These are phyloP conservation scores for Exocentrus adspersus DNA, from an alignment of 2,888 invertebrate species.

Conservation along the genomic window DNA sequence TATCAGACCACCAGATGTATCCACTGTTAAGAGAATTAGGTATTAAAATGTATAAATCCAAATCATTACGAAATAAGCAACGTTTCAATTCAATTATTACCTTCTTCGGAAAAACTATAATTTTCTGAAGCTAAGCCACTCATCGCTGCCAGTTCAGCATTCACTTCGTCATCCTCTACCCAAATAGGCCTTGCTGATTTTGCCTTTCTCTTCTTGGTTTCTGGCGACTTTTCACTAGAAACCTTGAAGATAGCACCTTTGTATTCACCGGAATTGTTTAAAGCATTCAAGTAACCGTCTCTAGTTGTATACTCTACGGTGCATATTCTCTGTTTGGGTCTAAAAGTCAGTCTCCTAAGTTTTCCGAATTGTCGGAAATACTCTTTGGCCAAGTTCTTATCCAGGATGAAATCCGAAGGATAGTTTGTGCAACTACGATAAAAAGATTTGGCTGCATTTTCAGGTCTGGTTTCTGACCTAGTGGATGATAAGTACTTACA, in stretches of 20 bases:
- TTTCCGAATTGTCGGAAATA: constrained; percentile 79
- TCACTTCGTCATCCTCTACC: constrained; percentile 73
- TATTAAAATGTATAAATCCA: no score
- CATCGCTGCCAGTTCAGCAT: constrained; percentile 77
- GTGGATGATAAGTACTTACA: no score
- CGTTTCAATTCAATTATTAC: no score
- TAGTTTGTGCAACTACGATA: constrained; percentile 71
- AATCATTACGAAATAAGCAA: no score
- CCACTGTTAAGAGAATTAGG: constrained; percentile 24
- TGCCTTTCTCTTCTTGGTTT: constrained; percentile 39
- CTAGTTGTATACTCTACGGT: constrained; percentile 75
- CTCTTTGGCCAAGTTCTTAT: constrained; percentile 70
- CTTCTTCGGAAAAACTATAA: constrained; percentile 31
- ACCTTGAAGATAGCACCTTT: constrained; percentile 70
- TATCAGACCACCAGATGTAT: constrained; percentile 24
- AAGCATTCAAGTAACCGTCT: constrained; percentile 69
- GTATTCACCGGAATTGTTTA: constrained; percentile 70
- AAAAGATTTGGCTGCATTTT: no score
- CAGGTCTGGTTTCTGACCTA: no score
- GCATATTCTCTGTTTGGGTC: constrained; percentile 72
- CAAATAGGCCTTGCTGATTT: constrained; percentile 66
- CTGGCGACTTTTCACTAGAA: constrained; percentile 23
- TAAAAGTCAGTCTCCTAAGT: constrained; percentile 72
- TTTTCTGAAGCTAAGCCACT: constrained; percentile 51
- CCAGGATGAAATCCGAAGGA: constrained; percentile 72